phyloP scores from a whole-genome alignment of 1,140 invertebrate genomes.

The Samia ricini region DNA sequence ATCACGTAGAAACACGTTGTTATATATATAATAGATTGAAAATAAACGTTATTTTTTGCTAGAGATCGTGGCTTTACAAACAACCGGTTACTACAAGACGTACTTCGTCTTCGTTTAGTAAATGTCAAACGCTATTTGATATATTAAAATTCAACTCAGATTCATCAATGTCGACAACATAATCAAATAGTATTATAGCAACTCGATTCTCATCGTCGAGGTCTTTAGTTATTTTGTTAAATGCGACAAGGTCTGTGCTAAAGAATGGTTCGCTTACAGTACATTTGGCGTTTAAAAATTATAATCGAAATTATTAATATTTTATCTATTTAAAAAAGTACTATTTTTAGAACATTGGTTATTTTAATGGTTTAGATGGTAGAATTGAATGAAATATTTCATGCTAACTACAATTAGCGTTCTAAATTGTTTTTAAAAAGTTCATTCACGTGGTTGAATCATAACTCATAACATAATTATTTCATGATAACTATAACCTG shows the following conservation, averaged over 20 bases:
- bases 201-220: not conserved
- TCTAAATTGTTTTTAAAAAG: not conserved
- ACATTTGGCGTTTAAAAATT: not conserved
- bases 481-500: not conserved
- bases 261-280: not conserved
- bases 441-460: not conserved
- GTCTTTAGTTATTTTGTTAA: not conserved
- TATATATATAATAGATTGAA: not conserved
- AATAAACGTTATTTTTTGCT: not conserved
- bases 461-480: too few species aligned
- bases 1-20: not conserved
- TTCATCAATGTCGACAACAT: slow-evolving; percentile 13
- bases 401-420: not conserved
- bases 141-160: slow-evolving; percentile 19
- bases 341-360: not conserved
- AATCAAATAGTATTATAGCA: slow-evolving; percentile 1
- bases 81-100: slow-evolving; percentile 8
- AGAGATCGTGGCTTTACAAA: not conserved
- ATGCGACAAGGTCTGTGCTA: not conserved
- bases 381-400: not conserved
- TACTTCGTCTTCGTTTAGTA: not conserved
- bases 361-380: not conserved
- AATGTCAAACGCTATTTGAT: slow-evolving; percentile 16
- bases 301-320: not conserved
- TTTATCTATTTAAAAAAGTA: not conserved